Conservation (phyloP, 2,888 invertebrate genomes). For the Campaea margaritaria region DNA sequence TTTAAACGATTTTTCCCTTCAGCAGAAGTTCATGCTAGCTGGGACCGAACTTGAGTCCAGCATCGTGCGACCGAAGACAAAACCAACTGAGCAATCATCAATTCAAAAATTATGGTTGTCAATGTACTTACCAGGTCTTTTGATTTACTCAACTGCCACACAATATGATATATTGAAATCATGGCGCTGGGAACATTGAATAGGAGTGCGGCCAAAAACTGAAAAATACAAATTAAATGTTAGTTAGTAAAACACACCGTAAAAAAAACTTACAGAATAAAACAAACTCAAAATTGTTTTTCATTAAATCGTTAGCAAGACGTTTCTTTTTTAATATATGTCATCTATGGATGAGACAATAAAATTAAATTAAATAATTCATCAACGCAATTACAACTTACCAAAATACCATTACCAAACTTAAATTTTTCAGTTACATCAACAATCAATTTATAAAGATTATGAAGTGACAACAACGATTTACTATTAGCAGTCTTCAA, state of each 20-base stretch:
- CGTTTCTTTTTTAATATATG: too few species aligned
- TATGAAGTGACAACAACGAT: conserved; percentile 1
- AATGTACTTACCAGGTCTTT: neutral
- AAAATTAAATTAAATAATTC: neutral
- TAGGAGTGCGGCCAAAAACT: neutral
- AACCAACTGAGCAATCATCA: neutral
- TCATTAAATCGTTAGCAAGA: too few species aligned
- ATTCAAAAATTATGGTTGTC: neutral
- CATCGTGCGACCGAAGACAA: neutral
- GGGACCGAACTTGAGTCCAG: too few species aligned
- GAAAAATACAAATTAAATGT: neutral
- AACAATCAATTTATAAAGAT: conserved; percentile 25
- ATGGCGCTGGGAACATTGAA: neutral
- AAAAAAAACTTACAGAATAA: too few species aligned
- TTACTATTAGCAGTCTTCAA: conserved; percentile 2
- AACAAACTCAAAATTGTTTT: too few species aligned
- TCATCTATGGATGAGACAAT: too few species aligned
- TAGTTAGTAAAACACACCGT: too few species aligned
- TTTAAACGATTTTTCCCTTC: too few species aligned
- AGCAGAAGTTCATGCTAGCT: too few species aligned
- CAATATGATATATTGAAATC: neutral
- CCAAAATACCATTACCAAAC: conserved; percentile 18
- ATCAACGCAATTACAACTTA: conserved; percentile 6
- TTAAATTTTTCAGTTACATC: conserved; percentile 25
- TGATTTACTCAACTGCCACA: neutral